These are phyloP conservation scores for Simalia tracyae DNA, from an alignment of 2,797 vertebrate genomes.

Conservation along the genomic window DNA sequence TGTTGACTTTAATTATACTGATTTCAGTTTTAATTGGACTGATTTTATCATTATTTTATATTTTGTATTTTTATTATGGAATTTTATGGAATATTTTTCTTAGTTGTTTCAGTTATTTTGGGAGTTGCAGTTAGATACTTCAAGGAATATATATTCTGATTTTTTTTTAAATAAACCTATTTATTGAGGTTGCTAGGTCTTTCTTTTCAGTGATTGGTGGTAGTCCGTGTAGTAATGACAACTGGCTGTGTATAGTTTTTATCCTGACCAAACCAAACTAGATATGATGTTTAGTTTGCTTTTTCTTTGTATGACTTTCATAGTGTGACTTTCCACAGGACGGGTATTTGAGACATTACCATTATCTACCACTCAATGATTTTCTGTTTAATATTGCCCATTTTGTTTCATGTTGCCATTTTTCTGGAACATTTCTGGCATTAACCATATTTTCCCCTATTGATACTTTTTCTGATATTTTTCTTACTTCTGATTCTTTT, in stretches of 20 bases:
- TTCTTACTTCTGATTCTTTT: neutral
- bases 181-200: neutral
- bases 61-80: neutral
- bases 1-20: neutral
- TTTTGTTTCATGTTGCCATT: neutral
- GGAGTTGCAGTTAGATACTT: neutral
- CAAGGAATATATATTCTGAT: neutral
- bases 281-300: neutral
- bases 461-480: neutral
- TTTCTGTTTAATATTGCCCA: neutral
- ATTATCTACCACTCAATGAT: neutral
- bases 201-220: neutral
- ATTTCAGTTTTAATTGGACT: neutral
- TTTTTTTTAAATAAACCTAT: neutral
- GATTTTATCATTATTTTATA: neutral
- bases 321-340: neutral
- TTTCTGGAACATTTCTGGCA: neutral
- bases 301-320: neutral
- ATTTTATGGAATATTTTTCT: neutral
- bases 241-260: neutral
- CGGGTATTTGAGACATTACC: neutral
- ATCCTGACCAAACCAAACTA: neutral
- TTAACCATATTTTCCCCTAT: neutral
- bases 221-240: neutral
- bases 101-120: neutral